A percentile compares a stretch with the other conserved stretches of the same genome.
These are phyloP conservation scores for Calephelis perditalis DNA, from an alignment of 2,888 invertebrate genomes.

Conservation along the genomic window DNA sequence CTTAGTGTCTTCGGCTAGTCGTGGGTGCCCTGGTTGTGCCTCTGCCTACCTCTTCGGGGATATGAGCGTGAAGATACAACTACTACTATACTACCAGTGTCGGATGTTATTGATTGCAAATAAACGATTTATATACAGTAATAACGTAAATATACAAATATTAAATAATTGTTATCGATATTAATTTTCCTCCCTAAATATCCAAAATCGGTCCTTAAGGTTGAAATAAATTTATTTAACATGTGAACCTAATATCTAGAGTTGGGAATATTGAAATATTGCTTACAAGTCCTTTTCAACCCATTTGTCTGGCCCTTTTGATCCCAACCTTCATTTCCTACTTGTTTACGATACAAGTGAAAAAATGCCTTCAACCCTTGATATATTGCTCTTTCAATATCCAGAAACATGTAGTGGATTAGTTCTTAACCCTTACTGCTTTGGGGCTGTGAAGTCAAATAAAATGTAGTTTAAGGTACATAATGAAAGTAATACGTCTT, in stretches of 20 bases:
- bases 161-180: not conserved
- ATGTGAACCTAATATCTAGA: constrained; percentile 1
- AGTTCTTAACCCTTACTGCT: too few relatives aligned
- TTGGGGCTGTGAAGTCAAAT: too few relatives aligned
- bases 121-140: too few relatives aligned
- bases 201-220: constrained; percentile 28
- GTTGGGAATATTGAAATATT: constrained; percentile 10
- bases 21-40: too few relatives aligned
- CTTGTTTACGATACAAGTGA: constrained; percentile 12
- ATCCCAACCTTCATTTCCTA: constrained; percentile 10
- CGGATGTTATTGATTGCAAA: too few relatives aligned
- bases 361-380: constrained; percentile 10
- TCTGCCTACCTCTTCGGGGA: too few relatives aligned
- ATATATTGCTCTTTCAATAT: constrained; percentile 1
- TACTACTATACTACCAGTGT: too few relatives aligned
- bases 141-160: too few relatives aligned
- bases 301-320: constrained; percentile 9
- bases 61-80: too few relatives aligned
- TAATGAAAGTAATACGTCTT: too few relatives aligned
- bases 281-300: not conserved
- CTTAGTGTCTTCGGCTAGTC: too few relatives aligned
- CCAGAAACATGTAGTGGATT: not conserved
- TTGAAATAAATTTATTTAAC: constrained; percentile 48
- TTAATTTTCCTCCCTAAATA: not conserved
- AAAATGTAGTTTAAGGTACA: too few relatives aligned